These are phyloP conservation scores for Trilocha varians DNA, from an alignment of 2,888 invertebrate species.

Conservation along the genomic window DNA sequence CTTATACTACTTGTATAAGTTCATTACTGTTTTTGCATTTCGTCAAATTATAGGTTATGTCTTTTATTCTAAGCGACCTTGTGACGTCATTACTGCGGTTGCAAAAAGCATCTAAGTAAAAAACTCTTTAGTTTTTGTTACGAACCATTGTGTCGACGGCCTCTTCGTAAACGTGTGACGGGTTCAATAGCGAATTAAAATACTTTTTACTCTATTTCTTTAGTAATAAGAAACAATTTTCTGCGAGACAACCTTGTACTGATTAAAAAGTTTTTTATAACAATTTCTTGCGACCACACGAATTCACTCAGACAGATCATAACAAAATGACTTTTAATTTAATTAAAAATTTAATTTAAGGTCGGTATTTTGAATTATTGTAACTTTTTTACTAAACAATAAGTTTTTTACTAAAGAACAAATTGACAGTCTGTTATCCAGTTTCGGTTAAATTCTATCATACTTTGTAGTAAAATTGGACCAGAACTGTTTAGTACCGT, in stretches of 20 bases:
- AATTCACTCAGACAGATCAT: too few relatives aligned
- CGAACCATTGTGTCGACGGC: not conserved
- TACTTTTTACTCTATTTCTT: not conserved
- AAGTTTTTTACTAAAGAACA: too few relatives aligned
- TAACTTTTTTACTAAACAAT: too few relatives aligned
- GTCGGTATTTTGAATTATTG: too few relatives aligned
- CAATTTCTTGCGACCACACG: too few relatives aligned
- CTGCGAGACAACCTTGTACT: not conserved
- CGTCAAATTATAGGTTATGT: not conserved
- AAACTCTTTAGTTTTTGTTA: not conserved
- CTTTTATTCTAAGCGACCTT: not conserved
- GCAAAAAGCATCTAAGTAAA: not conserved
- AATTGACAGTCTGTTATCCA: too few relatives aligned
- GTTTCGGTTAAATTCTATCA: too few relatives aligned
- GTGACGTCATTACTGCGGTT: not conserved
- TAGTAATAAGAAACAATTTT: not conserved
- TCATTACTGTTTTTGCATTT: not conserved
- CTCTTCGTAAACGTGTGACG: not conserved
- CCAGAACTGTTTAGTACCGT: too few relatives aligned
- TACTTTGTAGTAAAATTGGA: too few relatives aligned
- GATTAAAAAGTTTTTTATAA: not conserved
- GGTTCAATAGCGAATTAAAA: not conserved
- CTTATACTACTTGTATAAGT: not conserved
- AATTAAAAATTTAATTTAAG: too few relatives aligned
- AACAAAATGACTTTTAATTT: too few relatives aligned